Percentiles rank a stretch among this genome's conserved stretches.
These are phyloP conservation scores for Lanius collurio DNA, from an alignment of 2,113 vertebrate genomes.

Conservation along the genomic window DNA sequence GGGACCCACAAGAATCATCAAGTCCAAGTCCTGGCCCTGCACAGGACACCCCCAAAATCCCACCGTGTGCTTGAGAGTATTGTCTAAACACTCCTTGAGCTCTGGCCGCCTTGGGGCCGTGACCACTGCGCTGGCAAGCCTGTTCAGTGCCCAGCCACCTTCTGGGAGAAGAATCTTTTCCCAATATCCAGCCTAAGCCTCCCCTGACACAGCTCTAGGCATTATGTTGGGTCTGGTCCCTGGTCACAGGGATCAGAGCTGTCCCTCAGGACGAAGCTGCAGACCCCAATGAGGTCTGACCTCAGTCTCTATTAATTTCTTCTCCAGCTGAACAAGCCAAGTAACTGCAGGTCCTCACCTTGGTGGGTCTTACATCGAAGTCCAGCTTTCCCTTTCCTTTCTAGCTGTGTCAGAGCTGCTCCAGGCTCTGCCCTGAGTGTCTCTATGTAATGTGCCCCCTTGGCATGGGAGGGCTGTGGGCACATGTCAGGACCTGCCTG, in stretches of 20 bases:
- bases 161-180: background rate
- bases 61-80: too few species aligned
- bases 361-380: background rate
- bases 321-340: background rate
- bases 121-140: background rate
- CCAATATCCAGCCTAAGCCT: background rate
- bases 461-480: accelerated
- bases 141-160: accelerated
- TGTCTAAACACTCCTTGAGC: background rate
- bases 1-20: background rate
- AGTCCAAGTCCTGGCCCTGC: background rate
- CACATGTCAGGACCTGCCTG: background rate
- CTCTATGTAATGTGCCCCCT: background rate
- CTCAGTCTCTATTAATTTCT: background rate
- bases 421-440: background rate
- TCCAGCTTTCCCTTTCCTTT: background rate
- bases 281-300: background rate
- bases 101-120: background rate
- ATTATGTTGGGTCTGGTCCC: background rate
- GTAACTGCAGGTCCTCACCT: too few species aligned
- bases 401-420: background rate
- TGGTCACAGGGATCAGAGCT: background rate
- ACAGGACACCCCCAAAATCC: background rate
- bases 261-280: background rate
- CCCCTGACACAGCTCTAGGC: background rate